A percentile compares a stretch with the other conserved stretches of the same genome.
These are phyloP conservation scores for Lasius fuliginosus DNA, from an alignment of 2,888 invertebrate genomes.

Conservation along the genomic window DNA sequence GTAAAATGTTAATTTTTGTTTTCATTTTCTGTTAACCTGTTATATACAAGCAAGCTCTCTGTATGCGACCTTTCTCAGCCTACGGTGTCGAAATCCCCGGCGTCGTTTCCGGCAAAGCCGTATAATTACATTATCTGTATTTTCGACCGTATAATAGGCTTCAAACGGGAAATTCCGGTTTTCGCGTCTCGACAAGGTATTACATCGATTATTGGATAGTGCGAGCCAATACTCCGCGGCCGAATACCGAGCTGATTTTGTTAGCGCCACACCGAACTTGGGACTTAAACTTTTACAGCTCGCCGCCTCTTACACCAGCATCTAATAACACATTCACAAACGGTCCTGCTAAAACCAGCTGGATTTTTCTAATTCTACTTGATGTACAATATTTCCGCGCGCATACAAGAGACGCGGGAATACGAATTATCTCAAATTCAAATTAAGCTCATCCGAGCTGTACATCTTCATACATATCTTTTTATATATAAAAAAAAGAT, in stretches of 20 bases:
- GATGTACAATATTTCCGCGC: background rate
- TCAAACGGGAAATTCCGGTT: slow-evolving; percentile 59
- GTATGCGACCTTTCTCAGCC: background rate
- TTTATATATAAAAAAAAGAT: background rate
- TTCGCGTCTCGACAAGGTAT: slow-evolving; percentile 61
- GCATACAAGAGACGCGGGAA: background rate
- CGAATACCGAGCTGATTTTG: slow-evolving; percentile 57
- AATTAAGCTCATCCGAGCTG: background rate
- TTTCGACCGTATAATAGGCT: slow-evolving; percentile 66
- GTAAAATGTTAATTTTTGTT: slow-evolving; percentile 6
- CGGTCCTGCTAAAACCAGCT: background rate
- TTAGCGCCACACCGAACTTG: slow-evolving; percentile 45
- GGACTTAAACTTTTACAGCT: slow-evolving; percentile 32
- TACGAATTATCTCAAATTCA: background rate
- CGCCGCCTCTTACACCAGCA: background rate
- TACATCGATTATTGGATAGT: slow-evolving; percentile 70
- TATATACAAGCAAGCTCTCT: background rate
- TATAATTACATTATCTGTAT: slow-evolving; percentile 66
- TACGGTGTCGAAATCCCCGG: slow-evolving; percentile 49
- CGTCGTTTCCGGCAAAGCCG: slow-evolving; percentile 51
- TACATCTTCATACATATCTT: background rate
- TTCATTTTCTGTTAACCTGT: slow-evolving; percentile 9
- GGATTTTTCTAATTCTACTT: background rate
- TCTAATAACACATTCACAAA: slow-evolving; percentile 21
- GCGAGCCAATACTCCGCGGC: slow-evolving; percentile 31